Conservation (phyloP, 2,888 invertebrate genomes). For the Limnephilus rhombicus region DNA sequence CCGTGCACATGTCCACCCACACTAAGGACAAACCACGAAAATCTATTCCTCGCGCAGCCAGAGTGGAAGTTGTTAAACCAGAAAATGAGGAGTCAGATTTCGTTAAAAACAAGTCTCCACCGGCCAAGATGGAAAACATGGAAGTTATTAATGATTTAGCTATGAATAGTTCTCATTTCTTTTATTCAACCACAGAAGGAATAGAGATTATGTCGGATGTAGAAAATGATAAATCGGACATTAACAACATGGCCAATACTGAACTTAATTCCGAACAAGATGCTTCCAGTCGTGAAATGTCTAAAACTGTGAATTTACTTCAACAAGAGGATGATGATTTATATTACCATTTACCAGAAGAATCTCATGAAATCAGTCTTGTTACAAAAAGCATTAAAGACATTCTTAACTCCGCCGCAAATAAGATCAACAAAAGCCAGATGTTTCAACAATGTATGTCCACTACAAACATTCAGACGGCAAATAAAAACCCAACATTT, state of each 20-base stretch:
- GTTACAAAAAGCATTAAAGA: slow-evolving; percentile 50
- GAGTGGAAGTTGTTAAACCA: neutral
- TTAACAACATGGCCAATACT: too few species aligned
- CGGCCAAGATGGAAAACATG: slow-evolving; percentile 1
- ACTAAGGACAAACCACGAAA: neutral
- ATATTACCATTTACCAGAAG: slow-evolving; percentile 22
- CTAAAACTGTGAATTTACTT: neutral
- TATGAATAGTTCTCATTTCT: neutral
- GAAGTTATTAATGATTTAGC: slow-evolving; percentile 2
- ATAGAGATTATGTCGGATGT: neutral
- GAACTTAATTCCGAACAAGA: too few species aligned
- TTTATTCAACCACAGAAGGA: neutral
- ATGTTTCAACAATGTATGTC: slow-evolving; percentile 28
- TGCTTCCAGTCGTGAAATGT: neutral
- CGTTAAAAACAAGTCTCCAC: neutral
- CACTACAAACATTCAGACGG: neutral
- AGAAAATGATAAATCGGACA: neutral
- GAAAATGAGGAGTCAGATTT: neutral
- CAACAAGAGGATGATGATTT: slow-evolving; percentile 15
- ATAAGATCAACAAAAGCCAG: slow-evolving; percentile 8
- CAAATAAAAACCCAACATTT: slow-evolving; percentile 20
- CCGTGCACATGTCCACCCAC: slow-evolving; percentile 69
- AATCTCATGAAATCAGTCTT: slow-evolving; percentile 30
- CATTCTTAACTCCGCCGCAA: slow-evolving; percentile 53
- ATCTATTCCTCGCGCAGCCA: neutral